Evolutionary conservation across 1,140 invertebrate species (phyloP), one percentile per base, ranked within the genome.

Genomic region (Paracyclopina nana): DNA sequence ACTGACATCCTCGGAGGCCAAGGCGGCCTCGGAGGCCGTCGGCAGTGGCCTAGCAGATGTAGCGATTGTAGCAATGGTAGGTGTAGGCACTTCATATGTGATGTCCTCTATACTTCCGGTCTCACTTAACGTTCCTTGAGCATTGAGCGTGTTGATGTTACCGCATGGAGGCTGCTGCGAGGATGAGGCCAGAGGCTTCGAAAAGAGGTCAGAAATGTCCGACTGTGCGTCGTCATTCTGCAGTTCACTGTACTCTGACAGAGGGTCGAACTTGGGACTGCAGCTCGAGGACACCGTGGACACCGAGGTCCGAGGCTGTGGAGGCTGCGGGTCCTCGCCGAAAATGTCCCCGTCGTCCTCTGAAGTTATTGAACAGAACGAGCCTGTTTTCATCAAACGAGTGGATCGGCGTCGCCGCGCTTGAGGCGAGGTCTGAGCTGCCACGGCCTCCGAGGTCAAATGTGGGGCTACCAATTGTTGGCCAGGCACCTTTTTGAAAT

Each of bases 91-190:
- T 8, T 38, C 20, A 20, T n/a, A n/a, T 16, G 34, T 38, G 2
- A 38, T 20, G 8, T 38, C 34, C n/a, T 38, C 34, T 16, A 16
- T 20, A 20, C n/a, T 16, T 38, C 34, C 34, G 34, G 14, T n/a
- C n/a, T 38, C 34, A 38, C 34, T 38, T n/a, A 38, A 38, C 20
- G 34, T 38, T 20, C 34, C 34, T 9, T 38, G 34, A 20, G 34
- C 34, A 16, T 38, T n/a, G n/a, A 38, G 34, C n/a, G n/a, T n/a
- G n/a, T n/a, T n/a, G n/a, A n/a, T n/a, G n/a, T n/a, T n/a, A n/a
- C n/a, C n/a, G n/a, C n/a, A n/a, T n/a, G n/a, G n/a, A n/a, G n/a
- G n/a, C 20, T 38, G 34, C 8, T 38, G 14, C 20, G 14, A n/a
- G n/a, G n/a, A n/a, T 38, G 14, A n/a, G 29, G 9, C 29, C 14